Base-by-base conservation (phyloP, 2,888 invertebrate species). In the Dryomyza anilis region DNA sequence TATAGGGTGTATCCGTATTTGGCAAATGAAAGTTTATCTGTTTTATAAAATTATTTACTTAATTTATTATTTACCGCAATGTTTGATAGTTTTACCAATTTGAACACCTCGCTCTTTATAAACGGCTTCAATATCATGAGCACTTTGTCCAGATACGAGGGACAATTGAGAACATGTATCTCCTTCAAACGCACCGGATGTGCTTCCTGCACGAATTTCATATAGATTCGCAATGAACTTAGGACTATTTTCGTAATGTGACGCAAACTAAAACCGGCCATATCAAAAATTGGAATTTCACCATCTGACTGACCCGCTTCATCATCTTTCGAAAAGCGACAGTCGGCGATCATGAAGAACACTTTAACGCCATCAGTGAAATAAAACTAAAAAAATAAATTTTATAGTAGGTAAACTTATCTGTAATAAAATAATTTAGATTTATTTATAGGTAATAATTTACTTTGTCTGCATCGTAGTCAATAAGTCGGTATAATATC, bases 181-280 rank as follows among this genome's bases (percentile, higher is more conserved):
- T 87, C 86, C 74, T 87, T 88, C 65, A 91, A 78, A 30, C 87
- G 84, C 16, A 90, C 87, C 0, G 91, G 91, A 79, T 90, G 87
- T 1, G 89, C 90, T 74, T 90, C 90, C 88, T 91, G 91, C 53
- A 89, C 88, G 73, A 90, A 90, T 73, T 89, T 84, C 89, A 91
- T 89, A 75, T 90, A 91, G 76, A 89, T 88, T 57, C 88, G 86
- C 23, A 91, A 76, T 39, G 88, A 85, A 0, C 88, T 87, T 50
- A 90, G 79, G 45, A 87, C 87, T 2, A 90, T 82, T 81, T 87
- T 89, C 8, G 88, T 85, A 29, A 90, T 81, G 73, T 91, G 90
- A 66, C 87, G 87, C 64, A 90, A 77, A 1, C 87, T 84, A 43
- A 88, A 87, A 55, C 89, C 89, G 0, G 86, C 85, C 78, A 90